Evolutionary conservation across 1,140 invertebrate species (phyloP), one percentile per base, ranked within the genome.

Genomic region (Dryas iulia): DNA sequence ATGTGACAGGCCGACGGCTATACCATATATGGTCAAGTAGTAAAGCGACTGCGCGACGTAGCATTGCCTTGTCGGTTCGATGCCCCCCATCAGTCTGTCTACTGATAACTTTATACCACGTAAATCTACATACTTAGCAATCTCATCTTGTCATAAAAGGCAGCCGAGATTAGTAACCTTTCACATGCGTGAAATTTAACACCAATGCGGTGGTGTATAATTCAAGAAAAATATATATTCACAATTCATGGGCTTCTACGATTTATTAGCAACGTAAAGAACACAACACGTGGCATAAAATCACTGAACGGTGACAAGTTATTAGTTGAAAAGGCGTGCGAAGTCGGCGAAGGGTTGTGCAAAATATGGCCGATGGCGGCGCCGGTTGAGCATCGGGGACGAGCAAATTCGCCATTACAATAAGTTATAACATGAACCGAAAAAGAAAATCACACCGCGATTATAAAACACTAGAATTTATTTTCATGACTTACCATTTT

Each of bases 401-500:
- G 59, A 84, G 79, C 66, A 81, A 82, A 76, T 86, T 74, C 83
- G 73, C 26, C 58, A 69, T 82, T 74, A 73, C 28, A 54, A 31
- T 61, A 56, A 62, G 69, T 26, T 47, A 65, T 73, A 68, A 70
- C 64, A 73, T 63, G 65, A 72, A 63, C 52, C 57, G 53, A 68
- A 59, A 75, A 72, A 54, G 23, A 56, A 72, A 74, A 79, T 76
- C 84, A 89, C 81, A 82, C 54, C 74, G 76, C 82, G 70, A 69
- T 68, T 66, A 66, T 59, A 59, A 77, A 74, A 77, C 87, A 89
- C 87, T 89, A 71, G 59, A 82, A 83, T 81, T 84, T 81, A 81
- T 83, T 82, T 75, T 81, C 72, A 83, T 80, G 78, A 91, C 89
- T 91, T 91, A 91, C 89, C 89, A 91, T 91, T 91, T 90, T 91